A percentile compares a stretch with the other conserved stretches of the same genome.
These are phyloP conservation scores for Vulpes ferrilata DNA, from an alignment of 2,113 vertebrate genomes.

Conservation along the genomic window DNA sequence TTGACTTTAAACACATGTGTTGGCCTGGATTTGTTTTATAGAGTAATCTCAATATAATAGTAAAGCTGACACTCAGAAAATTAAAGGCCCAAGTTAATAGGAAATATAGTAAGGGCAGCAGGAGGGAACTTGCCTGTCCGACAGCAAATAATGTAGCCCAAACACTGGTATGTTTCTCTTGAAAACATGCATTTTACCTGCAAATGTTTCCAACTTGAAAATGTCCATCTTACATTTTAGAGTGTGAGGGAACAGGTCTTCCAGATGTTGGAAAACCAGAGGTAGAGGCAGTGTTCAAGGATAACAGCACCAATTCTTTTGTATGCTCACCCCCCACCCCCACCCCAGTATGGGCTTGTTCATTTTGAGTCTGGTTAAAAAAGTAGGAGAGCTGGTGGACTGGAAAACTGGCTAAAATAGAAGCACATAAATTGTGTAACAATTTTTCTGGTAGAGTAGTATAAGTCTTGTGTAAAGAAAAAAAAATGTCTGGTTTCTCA, in stretches of 20 bases:
- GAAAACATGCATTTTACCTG: conserved; percentile 27
- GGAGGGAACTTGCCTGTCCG: neutral
- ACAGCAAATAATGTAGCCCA: neutral
- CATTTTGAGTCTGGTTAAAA: neutral
- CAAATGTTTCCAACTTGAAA: conserved; percentile 43
- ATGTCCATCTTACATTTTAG: neutral
- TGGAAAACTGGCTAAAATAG: neutral
- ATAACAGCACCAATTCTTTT: neutral
- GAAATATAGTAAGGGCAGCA: neutral
- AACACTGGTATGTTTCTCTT: neutral
- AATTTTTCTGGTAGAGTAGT: neutral
- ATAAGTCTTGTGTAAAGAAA: neutral
- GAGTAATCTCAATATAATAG: neutral
- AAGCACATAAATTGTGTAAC: neutral
- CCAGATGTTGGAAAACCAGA: neutral
- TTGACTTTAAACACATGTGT: neutral
- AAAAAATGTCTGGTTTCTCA: neutral
- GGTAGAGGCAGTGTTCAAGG: neutral
- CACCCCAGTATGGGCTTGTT: neutral
- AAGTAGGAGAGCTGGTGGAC: neutral
- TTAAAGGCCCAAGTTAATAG: neutral
- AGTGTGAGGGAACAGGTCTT: neutral
- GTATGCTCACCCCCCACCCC: neutral
- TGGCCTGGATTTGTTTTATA: neutral
- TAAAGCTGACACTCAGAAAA: conserved; percentile 18